Percentiles rank a stretch among this genome's conserved stretches.
Conservation (phyloP, 2,113 vertebrate genomes). For the Lagopus leucura region DNA sequence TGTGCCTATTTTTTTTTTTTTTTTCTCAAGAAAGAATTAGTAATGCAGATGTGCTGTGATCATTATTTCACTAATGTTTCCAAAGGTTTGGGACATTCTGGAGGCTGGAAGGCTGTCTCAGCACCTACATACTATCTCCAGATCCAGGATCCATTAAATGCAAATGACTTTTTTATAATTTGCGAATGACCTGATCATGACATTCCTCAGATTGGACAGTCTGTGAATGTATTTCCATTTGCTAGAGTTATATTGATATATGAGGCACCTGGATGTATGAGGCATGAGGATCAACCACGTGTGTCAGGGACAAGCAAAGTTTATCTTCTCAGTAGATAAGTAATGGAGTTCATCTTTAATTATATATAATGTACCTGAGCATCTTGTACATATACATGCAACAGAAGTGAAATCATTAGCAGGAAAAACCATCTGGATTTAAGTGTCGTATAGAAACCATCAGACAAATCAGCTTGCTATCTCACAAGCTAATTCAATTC, state of each 20-base stretch:
- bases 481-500: not conserved
- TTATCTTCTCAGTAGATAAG: not conserved
- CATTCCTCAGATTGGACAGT: not conserved
- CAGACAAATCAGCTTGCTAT: not conserved
- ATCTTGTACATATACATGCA: not conserved
- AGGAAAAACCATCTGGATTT: constrained; percentile 13
- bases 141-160: not conserved
- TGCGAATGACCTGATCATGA: not conserved
- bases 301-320: not conserved
- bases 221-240: not conserved
- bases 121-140: not conserved
- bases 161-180: not conserved
- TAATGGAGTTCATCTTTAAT: not conserved
- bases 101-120: not conserved
- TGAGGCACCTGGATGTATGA: not conserved
- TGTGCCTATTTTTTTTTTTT: not conserved
- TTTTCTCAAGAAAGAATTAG: not conserved
- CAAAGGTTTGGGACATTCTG: not conserved
- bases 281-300: not conserved
- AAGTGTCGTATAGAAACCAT: not conserved
- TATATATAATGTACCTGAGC: not conserved
- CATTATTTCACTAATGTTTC: not conserved
- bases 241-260: not conserved
- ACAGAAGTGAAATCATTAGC: not conserved
- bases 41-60: not conserved